Percentiles rank a stretch among this genome's conserved stretches.
These are phyloP conservation scores for Drosophila meridiana DNA, from an alignment of 2,888 invertebrate genomes.

Conservation along the genomic window DNA sequence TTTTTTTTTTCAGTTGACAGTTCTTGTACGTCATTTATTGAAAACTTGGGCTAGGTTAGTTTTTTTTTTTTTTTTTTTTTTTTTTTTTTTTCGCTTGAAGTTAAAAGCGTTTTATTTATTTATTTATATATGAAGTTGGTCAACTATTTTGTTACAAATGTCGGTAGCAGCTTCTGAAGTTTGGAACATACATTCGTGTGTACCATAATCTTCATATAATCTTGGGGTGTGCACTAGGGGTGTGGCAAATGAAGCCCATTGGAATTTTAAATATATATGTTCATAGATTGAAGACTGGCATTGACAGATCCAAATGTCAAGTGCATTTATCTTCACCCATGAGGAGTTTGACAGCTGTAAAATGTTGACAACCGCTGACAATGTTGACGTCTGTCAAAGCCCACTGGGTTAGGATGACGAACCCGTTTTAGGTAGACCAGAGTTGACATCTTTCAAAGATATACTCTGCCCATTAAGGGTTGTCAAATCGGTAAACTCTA, in stretches of 20 bases:
- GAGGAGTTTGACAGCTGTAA: not conserved
- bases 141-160: too few species aligned
- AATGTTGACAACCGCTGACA: not conserved
- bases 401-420: too few species aligned
- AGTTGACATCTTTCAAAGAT: too few species aligned
- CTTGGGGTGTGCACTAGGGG: not conserved
- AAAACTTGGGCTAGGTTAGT: not conserved
- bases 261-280: not conserved
- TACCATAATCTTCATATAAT: not conserved
- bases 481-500: too few species aligned
- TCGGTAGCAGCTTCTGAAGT: not conserved
- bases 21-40: not conserved
- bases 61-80: too few species aligned
- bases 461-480: too few species aligned
- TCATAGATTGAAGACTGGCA: not conserved
- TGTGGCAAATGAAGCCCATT: not conserved
- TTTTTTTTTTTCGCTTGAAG: not conserved
- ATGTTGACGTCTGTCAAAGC: too few species aligned
- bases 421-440: too few species aligned
- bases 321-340: not conserved
- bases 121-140: too few species aligned
- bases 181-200: not conserved
- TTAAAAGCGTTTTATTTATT: too few species aligned
- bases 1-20: not conserved
- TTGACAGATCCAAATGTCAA: not conserved